Evolutionary conservation across 2,113 vertebrate genomes (phyloP).

Genomic region (Thalassarche chlororhynchos): DNA sequence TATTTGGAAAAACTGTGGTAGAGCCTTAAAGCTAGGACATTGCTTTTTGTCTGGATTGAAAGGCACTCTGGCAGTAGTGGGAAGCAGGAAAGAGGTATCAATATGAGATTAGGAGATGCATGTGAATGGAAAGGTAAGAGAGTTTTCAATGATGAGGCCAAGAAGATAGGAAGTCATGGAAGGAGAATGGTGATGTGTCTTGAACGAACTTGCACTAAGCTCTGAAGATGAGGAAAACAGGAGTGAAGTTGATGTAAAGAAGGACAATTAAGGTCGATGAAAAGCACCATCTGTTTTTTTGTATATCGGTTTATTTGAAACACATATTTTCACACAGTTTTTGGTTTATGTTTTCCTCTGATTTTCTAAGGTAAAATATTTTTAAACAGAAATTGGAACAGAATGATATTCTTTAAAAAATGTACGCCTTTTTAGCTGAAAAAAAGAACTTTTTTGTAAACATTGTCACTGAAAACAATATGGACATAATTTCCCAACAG

Average conservation of each 20-base stretch:
- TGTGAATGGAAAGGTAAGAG: not conserved
- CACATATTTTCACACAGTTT: not conserved
- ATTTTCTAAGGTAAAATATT: constrained; percentile 7
- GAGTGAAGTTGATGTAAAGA: not conserved
- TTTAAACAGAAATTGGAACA: not conserved
- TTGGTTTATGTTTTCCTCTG: not conserved
- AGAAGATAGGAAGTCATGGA: not conserved
- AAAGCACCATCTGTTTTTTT: not conserved
- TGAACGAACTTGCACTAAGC: not conserved
- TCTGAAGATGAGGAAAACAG: not conserved
- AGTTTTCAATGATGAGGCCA: not conserved
- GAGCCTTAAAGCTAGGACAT: not conserved
- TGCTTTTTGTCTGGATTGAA: not conserved
- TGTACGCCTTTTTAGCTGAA: not conserved
- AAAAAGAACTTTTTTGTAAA: not conserved
- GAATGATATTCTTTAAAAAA: not conserved
- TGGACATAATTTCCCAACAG: not conserved
- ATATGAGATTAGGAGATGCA: not conserved
- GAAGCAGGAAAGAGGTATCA: not conserved
- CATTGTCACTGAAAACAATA: not conserved
- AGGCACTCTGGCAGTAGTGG: not conserved
- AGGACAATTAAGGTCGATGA: not conserved
- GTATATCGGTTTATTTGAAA: not conserved
- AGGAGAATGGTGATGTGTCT: not conserved
- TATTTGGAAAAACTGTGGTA: not conserved